phyloP scores from a whole-genome alignment of 2,797 vertebrate genomes.

The Tapirus indicus region DNA sequence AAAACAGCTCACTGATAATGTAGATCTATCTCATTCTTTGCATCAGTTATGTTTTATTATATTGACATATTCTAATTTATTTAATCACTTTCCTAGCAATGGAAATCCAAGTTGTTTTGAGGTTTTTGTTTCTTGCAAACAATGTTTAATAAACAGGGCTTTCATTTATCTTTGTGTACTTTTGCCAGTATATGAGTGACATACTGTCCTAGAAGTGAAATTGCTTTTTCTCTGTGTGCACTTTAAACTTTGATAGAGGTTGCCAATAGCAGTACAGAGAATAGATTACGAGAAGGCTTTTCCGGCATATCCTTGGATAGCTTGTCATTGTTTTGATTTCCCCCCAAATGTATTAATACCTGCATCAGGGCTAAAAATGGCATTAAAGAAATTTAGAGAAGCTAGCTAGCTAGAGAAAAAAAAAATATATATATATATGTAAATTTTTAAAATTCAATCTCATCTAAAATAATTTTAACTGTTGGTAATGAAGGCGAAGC shows the following conservation, averaged over 20 bases:
- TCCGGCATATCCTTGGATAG: not conserved
- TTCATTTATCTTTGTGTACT: not conserved
- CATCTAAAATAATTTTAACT: constrained; percentile 9
- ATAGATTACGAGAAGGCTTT: not conserved
- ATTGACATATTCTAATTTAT: not conserved
- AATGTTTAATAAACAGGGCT: not conserved
- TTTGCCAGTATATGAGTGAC: not conserved
- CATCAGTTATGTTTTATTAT: not conserved
- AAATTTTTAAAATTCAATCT: not conserved
- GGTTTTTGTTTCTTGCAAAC: not conserved
- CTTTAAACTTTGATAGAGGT: not conserved
- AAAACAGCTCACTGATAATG: not conserved
- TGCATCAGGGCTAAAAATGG: not conserved
- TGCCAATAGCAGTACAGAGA: not conserved
- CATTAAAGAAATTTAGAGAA: not conserved
- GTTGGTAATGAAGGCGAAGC: not conserved
- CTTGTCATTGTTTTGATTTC: not conserved
- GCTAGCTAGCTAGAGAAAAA: not conserved
- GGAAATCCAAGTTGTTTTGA: not conserved
- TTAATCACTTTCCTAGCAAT: not conserved
- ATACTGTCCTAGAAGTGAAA: not conserved
- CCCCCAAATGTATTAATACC: not conserved
- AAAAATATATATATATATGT: not conserved
- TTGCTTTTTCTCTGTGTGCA: not conserved
- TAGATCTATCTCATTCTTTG: not conserved